Percentiles rank a stretch among this genome's conserved stretches.
Conservation (phyloP, 1,140 invertebrate species). For the Leptinotarsa undecemlineata region DNA sequence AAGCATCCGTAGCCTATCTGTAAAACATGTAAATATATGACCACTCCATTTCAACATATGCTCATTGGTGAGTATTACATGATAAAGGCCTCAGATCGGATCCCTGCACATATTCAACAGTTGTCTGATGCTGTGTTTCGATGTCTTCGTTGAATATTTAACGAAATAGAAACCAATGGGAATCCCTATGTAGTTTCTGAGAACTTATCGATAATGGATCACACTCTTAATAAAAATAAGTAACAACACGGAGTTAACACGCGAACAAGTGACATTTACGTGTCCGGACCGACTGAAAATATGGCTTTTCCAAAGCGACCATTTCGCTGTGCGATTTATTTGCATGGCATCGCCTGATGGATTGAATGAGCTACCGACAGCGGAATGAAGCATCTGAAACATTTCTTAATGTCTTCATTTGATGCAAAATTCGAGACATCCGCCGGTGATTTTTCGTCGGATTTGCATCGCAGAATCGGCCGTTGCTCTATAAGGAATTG, state of each 20-base stretch:
- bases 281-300: background rate
- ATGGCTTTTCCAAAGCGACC: conserved; percentile 11
- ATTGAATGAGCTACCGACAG: conserved; percentile 7
- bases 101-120: no score
- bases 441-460: background rate
- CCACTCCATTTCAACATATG: no score
- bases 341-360: conserved; percentile 9
- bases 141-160: no score
- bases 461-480: conserved; percentile 14
- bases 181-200: no score
- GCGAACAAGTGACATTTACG: background rate
- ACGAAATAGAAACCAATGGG: no score
- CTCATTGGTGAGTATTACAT: no score
- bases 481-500: conserved; percentile 2
- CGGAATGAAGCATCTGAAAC: conserved; percentile 10
- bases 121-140: no score
- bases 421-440: conserved; percentile 4
- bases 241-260: background rate
- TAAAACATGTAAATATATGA: no score
- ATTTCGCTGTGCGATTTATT: conserved; percentile 9
- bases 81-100: no score
- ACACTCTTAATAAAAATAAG: background rate
- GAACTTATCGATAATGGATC: background rate
- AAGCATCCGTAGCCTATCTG: no score
- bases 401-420: conserved; percentile 21